Base-by-base conservation (phyloP, 2,888 invertebrate genomes). In the Catotricha subobsoleta region DNA sequence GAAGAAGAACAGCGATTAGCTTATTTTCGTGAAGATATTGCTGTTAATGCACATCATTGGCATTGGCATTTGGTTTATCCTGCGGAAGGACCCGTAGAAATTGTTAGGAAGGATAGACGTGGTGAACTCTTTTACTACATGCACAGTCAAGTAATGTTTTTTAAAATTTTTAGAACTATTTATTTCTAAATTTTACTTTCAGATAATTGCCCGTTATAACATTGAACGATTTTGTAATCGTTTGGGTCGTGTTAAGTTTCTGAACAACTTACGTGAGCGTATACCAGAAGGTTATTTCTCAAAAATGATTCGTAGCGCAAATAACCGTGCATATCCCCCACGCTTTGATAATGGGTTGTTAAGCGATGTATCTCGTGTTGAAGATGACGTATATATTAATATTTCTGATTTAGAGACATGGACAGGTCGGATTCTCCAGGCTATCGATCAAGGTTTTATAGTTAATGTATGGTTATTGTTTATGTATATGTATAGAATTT, bases 11-110 rank as follows among this genome's bases (percentile, higher is more conserved):
- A 82, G 58, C 68, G 75, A 12, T 60, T 80, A 42, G 77, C 80
- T 21, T 83, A 82, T 61, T 83, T 78, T 69, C 69, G 81, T 35
- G 82, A 83, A 56, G 83, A 82, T 58, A 62, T 81, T 44, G 80
- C 80, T 49, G 65, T 83, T 52, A 83, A 83, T 63, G 70, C 80
- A 23, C 83, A 84, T 57, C 82, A 84, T 57, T 84, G 82, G 82
- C 82, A 83, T 56, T 83, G 82, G 82, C 83, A 83, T 66, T 66
- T 83, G 45, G 79, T 82, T 0, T 82, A 80, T 54, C 81, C 81
- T 0, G 73, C 72, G 52, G 36, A 36, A 36, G 70, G 66, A 3
- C 67, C 69, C 13, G 53, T 55, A 12, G 59, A 64, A 30, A 72
- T 81, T 30, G 80, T 84, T 5, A 67, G 67, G 37, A 83, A 84